A percentile compares a stretch with the other conserved stretches of the same genome.
These are phyloP conservation scores for Sciaenops ocellatus DNA, from an alignment of 2,797 vertebrate genomes.

Conservation along the genomic window DNA sequence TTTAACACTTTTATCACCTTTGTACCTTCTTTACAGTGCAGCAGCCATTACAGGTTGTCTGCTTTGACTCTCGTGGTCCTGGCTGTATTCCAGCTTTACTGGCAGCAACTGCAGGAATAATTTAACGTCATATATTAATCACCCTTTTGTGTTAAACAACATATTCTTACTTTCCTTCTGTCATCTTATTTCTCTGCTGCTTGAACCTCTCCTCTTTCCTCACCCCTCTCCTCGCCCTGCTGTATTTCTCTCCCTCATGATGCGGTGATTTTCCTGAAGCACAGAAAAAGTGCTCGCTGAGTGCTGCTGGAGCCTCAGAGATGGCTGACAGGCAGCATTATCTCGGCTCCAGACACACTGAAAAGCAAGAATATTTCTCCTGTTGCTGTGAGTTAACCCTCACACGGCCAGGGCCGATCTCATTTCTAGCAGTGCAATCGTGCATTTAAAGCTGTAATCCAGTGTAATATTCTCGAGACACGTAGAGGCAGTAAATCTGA, in stretches of 20 bases:
- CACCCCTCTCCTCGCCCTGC: neutral
- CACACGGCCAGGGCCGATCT: rapidly evolving
- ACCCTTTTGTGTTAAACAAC: constrained; percentile 1
- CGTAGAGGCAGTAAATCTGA: neutral
- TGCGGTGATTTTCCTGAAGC: constrained; percentile 32
- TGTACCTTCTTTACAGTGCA: neutral
- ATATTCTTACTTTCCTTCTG: neutral
- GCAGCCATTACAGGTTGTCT: neutral
- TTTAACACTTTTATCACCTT: constrained; percentile 14
- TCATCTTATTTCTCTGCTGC: constrained; percentile 3
- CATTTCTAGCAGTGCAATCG: neutral
- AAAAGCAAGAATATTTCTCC: neutral
- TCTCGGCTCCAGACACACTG: neutral
- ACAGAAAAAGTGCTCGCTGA: constrained; percentile 25
- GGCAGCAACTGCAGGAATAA: constrained; percentile 28
- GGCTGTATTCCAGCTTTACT: neutral
- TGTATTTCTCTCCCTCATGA: constrained; percentile 8
- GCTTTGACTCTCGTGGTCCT: neutral
- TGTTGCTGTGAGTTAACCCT: constrained; percentile 3
- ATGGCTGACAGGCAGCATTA: neutral
- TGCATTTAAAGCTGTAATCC: neutral
- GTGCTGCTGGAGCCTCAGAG: constrained; percentile 44
- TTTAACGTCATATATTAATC: constrained; percentile 18
- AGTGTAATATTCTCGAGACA: neutral
- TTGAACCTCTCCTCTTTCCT: neutral